phyloP scores from a whole-genome alignment of 2,888 invertebrate species.

The Cryptocephalus moraei region DNA sequence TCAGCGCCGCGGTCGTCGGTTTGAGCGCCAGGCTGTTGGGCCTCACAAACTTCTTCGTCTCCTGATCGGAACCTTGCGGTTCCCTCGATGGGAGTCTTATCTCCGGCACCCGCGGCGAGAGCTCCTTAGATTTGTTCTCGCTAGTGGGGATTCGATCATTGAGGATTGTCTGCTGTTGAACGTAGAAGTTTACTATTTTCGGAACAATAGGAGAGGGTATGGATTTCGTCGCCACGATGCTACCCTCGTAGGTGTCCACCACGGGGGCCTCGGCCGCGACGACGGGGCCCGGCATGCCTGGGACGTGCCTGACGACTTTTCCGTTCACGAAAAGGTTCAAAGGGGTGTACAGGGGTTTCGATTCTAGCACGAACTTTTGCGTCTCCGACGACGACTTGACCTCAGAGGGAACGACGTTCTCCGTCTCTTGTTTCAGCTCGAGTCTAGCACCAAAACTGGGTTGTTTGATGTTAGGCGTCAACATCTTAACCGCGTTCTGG shows the following conservation, averaged over 20 bases:
- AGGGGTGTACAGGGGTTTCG: constrained; percentile 39
- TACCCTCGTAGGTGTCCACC: constrained; percentile 19
- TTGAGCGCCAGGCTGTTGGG: constrained; percentile 76
- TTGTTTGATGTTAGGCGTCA: constrained; percentile 37
- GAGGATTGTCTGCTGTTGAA: too few species aligned
- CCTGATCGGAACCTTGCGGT: constrained; percentile 7
- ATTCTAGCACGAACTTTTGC: constrained; percentile 8
- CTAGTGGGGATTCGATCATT: background rate
- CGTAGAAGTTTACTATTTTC: background rate
- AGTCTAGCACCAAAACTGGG: constrained; percentile 26
- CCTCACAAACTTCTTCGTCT: constrained; percentile 59
- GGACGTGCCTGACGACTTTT: constrained; percentile 74
- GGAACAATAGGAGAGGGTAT: background rate
- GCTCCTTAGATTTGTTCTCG: constrained; percentile 1
- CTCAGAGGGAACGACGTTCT: constrained; percentile 17
- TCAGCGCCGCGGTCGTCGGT: constrained; percentile 73
- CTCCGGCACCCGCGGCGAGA: constrained; percentile 1
- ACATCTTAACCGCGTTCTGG: constrained; percentile 35
- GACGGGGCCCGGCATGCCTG: constrained; percentile 77
- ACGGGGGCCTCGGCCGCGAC: constrained; percentile 32
- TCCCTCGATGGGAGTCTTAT: constrained; percentile 5
- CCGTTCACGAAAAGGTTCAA: constrained; percentile 49
- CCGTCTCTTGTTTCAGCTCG: constrained; percentile 5
- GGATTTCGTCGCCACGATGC: background rate
- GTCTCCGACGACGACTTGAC: background rate